These are phyloP conservation scores for Eurypyga helias DNA, from an alignment of 2,113 vertebrate genomes.

Conservation along the genomic window DNA sequence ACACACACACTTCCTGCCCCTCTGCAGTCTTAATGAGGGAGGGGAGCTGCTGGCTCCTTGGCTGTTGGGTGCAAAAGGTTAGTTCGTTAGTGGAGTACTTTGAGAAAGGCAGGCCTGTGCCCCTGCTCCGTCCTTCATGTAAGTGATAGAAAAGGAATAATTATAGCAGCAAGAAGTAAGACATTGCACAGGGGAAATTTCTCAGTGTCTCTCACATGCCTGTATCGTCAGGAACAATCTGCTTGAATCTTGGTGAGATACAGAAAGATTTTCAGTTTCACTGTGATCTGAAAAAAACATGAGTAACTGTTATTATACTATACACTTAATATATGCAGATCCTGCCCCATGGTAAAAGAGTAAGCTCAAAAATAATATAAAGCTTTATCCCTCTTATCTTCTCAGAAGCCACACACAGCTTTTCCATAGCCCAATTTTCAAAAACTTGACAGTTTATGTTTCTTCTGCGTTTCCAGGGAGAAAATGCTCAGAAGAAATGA, in stretches of 20 bases:
- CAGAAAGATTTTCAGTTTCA: background rate
- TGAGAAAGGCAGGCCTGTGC: fast-evolving
- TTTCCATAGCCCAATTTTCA: background rate
- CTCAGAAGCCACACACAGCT: background rate
- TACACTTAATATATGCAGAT: background rate
- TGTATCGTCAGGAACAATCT: background rate
- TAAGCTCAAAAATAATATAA: background rate
- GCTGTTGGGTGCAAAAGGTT: background rate
- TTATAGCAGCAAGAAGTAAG: background rate
- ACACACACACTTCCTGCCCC: fast-evolving
- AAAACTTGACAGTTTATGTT: background rate
- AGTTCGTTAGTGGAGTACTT: background rate
- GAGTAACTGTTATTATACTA: background rate
- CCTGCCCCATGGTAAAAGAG: background rate
- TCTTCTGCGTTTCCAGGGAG: slow-evolving; percentile 11
- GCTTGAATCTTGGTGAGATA: background rate
- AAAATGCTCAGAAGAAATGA: slow-evolving; percentile 60
- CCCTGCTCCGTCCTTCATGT: background rate
- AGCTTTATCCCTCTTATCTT: background rate
- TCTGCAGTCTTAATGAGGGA: background rate
- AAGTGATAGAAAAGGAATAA: background rate
- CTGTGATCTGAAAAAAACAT: background rate
- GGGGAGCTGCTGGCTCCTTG: background rate
- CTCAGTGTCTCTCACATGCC: background rate
- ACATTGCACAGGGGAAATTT: background rate